phyloP scores from a whole-genome alignment of 1,140 invertebrate species.

The Piezodorus guildinii region DNA sequence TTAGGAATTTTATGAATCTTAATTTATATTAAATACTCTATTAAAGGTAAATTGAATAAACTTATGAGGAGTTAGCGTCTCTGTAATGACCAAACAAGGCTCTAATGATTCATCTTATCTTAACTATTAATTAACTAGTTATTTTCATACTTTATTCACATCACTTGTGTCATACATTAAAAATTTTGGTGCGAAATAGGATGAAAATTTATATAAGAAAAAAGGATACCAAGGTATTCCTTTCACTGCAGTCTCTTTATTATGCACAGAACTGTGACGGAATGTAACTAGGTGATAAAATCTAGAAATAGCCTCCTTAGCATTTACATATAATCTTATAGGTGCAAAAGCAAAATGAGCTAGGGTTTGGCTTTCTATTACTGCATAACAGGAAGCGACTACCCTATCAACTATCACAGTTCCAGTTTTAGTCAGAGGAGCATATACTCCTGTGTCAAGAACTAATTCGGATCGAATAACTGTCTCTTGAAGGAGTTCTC shows the following conservation, averaged over 20 bases:
- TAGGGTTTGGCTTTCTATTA: constrained; percentile 68
- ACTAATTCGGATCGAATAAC: constrained; percentile 48
- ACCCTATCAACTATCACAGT: constrained; percentile 84
- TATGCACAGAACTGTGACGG: neutral
- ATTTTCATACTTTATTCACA: neutral
- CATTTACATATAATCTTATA: constrained; percentile 44
- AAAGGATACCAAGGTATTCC: constrained; percentile 16
- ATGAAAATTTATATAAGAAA: constrained; percentile 3
- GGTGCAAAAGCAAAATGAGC: constrained; percentile 78
- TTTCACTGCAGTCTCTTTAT: neutral
- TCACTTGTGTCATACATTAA: constrained; percentile 2
- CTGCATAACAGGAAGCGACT: constrained; percentile 87
- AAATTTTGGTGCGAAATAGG: neutral
- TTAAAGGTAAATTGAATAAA: no score
- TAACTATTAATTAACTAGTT: neutral
- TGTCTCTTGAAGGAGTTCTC: constrained; percentile 34
- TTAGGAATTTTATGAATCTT: no score
- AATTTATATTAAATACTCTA: no score
- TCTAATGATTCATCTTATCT: no score
- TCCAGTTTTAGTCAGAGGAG: constrained; percentile 77
- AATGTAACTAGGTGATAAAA: neutral
- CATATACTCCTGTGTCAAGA: constrained; percentile 61
- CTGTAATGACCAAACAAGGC: no score
- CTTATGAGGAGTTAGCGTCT: no score
- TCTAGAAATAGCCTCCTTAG: neutral